phyloP scores from a whole-genome alignment of 2,113 vertebrate species.

The Rissa tridactyla region DNA sequence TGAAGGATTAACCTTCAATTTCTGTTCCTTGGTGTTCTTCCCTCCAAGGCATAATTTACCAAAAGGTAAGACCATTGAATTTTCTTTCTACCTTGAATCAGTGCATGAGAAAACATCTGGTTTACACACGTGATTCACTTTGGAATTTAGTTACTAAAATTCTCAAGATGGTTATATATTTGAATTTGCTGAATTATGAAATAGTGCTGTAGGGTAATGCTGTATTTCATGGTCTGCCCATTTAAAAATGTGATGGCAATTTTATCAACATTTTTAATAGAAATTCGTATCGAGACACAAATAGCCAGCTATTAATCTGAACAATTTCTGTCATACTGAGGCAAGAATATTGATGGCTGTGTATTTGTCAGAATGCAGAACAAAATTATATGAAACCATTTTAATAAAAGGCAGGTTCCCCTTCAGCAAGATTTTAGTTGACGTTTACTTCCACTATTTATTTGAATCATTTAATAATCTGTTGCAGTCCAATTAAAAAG shows the following conservation, averaged over 20 bases:
- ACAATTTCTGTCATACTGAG: neutral
- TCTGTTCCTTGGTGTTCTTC: neutral
- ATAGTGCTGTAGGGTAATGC: neutral
- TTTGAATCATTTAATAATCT: neutral
- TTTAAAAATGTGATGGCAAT: neutral
- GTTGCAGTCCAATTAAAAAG: conserved; percentile 1
- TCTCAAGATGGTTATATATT: neutral
- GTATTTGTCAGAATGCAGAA: neutral
- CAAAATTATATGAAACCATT: neutral
- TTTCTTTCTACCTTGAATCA: neutral
- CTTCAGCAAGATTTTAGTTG: neutral
- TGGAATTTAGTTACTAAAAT: neutral
- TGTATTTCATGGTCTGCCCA: neutral
- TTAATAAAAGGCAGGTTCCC: neutral
- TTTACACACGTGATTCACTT: neutral
- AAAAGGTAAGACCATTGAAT: neutral
- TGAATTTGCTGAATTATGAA: neutral
- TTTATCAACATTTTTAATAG: neutral
- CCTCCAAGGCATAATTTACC: neutral
- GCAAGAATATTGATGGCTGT: neutral
- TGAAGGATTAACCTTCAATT: neutral
- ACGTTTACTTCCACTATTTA: neutral
- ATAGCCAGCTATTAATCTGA: neutral
- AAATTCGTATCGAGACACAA: neutral
- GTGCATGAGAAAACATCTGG: neutral